These are phyloP conservation scores for Saguinus midas DNA, from an alignment of 2,113 vertebrate species.

Conservation along the genomic window DNA sequence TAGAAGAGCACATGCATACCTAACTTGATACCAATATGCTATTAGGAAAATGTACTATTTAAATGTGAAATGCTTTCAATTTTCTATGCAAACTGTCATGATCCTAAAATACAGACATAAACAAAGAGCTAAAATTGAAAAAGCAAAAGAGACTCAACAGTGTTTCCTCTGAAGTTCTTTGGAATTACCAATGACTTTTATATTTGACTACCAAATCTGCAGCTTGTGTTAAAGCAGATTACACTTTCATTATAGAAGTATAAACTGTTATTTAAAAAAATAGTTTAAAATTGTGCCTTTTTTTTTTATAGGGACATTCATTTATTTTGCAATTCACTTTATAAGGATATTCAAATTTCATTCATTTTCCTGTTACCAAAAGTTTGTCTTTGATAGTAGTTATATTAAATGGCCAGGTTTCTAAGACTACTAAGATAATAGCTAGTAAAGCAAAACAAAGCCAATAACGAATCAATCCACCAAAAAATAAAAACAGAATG, in stretches of 20 bases:
- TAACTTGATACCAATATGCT: neutral
- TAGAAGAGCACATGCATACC: neutral
- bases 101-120: neutral
- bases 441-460: neutral
- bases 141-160: neutral
- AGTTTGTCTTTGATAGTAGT: slow-evolving; percentile 1
- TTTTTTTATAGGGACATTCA: too few species aligned
- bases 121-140: slow-evolving; percentile 11
- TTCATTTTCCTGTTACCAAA: neutral
- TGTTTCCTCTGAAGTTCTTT: neutral
- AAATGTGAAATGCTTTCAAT: slow-evolving; percentile 23
- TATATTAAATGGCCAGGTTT: neutral
- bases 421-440: slow-evolving; percentile 1
- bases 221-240: neutral
- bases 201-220: slow-evolving; percentile 47
- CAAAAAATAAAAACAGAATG: neutral
- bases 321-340: too few species aligned
- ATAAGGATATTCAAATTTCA: too few species aligned
- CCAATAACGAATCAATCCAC: neutral
- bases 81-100: slow-evolving; percentile 17
- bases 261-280: slow-evolving; percentile 9
- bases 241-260: neutral
- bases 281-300: neutral
- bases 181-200: neutral
- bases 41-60: slow-evolving; percentile 22